Base-by-base conservation (phyloP, 2,888 invertebrate genomes). In the Trachelus stipa region DNA sequence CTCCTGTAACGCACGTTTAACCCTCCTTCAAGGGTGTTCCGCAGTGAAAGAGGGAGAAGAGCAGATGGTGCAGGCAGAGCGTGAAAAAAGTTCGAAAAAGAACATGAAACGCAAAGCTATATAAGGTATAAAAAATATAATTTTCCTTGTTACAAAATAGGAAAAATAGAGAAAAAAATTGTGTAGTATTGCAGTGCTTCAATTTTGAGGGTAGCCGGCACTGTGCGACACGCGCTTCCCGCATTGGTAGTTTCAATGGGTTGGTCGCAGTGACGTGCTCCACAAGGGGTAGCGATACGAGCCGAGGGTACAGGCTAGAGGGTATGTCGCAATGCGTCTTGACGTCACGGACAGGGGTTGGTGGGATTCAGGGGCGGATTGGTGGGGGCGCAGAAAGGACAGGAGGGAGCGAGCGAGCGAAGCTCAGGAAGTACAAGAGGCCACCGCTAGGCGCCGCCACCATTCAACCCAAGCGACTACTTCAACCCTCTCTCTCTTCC, bases 321-420 rank as follows among this genome's bases (percentile, higher is more conserved):
- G 87, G 86, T 88, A 88, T 90, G 90, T 90, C 90, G 90, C 90
- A 90, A 90, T 90, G 90, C 90, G 90, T 90, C 90, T 90, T 90
- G 89, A 90, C 90, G 90, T 90, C 90, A 90, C 85, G 83, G 83
- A 87, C 88, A 86, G 83, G 83, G 75, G 86, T 86, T 86, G 88
- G 88, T 85, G 88, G 88, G 87, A 87, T 87, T 84, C 81, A 80
- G 77, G 77, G 77, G 81, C 75, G 81, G 82, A 81, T 82, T 76
- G 81, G 82, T 75, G 78, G 83, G 83, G 80, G 80, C 69, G 75
- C 74, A 74, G 77, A 78, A 79, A 77, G 82, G 80, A 78, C 23
- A 56, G 56, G 56, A 56, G 23, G 56, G 56, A 56, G 79, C 79
- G 76, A 71, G 79, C 80, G 76, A 69, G 80, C 76, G 82, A 83